Conservation (phyloP, 2,888 invertebrate species). For the Aspidiotus destructor region DNA sequence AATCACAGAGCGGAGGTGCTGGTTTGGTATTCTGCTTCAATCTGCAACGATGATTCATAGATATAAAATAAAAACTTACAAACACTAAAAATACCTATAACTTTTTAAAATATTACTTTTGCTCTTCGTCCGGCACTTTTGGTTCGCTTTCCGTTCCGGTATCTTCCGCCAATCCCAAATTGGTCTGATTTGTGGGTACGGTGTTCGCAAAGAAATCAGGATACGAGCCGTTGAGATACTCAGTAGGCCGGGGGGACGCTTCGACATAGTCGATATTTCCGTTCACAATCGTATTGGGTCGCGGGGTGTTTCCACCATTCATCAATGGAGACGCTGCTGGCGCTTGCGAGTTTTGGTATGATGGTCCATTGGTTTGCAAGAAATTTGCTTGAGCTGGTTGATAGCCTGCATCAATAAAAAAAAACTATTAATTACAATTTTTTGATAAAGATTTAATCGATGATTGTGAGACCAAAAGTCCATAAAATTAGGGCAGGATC, state of each 20-base stretch:
- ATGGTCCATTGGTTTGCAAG: conserved; percentile 37
- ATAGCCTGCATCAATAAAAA: conserved; percentile 35
- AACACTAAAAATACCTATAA: too few relatives aligned
- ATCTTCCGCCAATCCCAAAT: too few relatives aligned
- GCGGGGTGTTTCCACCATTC: conserved; percentile 36
- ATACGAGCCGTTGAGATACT: conserved; percentile 45
- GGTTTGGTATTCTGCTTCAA: conserved; percentile 60
- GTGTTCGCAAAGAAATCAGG: not conserved
- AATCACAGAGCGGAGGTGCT: conserved; percentile 82
- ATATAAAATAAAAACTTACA: not conserved
- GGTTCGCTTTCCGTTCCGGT: too few relatives aligned
- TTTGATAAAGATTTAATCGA: too few relatives aligned
- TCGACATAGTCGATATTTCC: conserved; percentile 38
- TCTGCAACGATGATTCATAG: conserved; percentile 39
- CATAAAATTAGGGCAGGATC: too few relatives aligned
- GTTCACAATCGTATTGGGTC: conserved; percentile 36
- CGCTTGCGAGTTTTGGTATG: conserved; percentile 38
- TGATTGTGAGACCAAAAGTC: too few relatives aligned
- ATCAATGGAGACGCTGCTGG: conserved; percentile 38
- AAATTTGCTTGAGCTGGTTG: conserved; percentile 37
- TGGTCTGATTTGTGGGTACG: too few relatives aligned
- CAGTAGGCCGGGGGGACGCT: conserved; percentile 43
- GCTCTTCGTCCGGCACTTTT: too few relatives aligned
- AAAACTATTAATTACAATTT: not conserved
- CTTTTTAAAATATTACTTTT: too few relatives aligned